These are phyloP conservation scores for Eulithis prunata DNA, from an alignment of 2,888 invertebrate species.

Conservation along the genomic window DNA sequence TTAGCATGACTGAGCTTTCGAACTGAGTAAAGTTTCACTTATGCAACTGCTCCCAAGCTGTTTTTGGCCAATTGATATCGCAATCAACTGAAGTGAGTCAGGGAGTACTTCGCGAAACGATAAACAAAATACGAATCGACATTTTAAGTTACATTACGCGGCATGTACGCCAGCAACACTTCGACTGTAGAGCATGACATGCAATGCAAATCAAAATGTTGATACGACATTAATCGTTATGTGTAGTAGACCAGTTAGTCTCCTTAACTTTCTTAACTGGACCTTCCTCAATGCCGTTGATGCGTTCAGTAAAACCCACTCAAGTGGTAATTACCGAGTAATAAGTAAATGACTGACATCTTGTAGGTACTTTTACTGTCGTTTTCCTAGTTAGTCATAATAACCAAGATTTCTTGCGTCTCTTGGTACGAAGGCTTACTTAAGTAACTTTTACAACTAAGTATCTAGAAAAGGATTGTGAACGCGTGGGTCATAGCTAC, in stretches of 20 bases:
- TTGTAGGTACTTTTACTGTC: not conserved
- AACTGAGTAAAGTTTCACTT: not conserved
- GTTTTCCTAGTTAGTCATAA: constrained; percentile 2
- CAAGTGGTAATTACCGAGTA: constrained; percentile 4
- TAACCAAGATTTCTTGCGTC: not conserved
- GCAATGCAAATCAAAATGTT: too few relatives aligned
- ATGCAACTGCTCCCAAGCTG: not conserved
- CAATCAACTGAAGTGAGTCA: constrained; percentile 20
- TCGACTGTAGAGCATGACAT: too few relatives aligned
- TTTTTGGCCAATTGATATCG: constrained; percentile 2
- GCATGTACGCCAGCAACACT: too few relatives aligned
- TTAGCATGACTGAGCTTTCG: not conserved
- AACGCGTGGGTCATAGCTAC: constrained; percentile 9
- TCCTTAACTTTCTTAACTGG: constrained; percentile 16
- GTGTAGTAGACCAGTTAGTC: too few relatives aligned
- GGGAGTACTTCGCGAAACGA: too few relatives aligned
- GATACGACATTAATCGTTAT: too few relatives aligned
- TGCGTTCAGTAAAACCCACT: constrained; percentile 21
- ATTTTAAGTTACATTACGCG: not conserved
- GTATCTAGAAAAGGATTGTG: not conserved
- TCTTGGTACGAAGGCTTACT: not conserved
- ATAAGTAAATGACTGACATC: constrained; percentile 1
- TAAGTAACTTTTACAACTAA: not conserved
- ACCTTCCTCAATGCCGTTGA: constrained; percentile 30
- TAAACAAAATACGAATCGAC: too few relatives aligned